These are phyloP conservation scores for Ladona fulva DNA, from an alignment of 1,140 invertebrate species.

Conservation along the genomic window DNA sequence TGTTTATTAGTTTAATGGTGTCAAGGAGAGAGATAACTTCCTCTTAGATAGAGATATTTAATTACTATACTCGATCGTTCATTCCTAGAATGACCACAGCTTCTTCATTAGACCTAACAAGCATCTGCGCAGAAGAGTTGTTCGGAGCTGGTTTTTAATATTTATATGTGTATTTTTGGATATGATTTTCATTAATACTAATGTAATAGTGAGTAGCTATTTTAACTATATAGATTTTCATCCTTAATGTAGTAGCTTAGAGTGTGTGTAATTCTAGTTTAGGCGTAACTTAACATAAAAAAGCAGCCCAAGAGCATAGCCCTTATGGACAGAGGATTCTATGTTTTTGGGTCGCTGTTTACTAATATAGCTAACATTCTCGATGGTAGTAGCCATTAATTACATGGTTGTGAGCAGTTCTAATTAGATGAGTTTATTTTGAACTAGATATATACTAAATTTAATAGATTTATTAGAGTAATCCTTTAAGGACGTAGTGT, in stretches of 20 bases:
- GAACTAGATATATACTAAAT: not conserved
- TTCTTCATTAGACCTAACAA: not conserved
- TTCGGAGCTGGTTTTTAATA: not conserved
- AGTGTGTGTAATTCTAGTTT: not conserved
- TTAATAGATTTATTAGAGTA: not conserved
- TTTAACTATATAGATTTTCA: not conserved
- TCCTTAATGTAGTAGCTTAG: constrained; percentile 9
- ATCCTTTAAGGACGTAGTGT: not conserved
- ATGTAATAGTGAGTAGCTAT: not conserved
- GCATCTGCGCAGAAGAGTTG: not conserved
- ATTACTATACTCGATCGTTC: not conserved
- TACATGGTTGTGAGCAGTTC: not conserved
- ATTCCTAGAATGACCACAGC: constrained; percentile 4
- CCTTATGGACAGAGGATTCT: not conserved
- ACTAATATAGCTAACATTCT: not conserved
- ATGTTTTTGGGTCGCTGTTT: not conserved
- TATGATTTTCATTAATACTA: constrained; percentile 3
- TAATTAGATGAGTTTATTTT: not conserved
- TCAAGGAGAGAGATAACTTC: not conserved
- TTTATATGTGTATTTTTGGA: not conserved
- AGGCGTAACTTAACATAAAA: not conserved
- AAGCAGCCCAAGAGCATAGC: not conserved
- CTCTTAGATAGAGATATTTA: not conserved
- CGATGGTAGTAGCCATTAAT: not conserved
- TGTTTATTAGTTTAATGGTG: not conserved